Conservation (phyloP, 2,797 vertebrate species). For the Propithecus perrieri region DNA sequence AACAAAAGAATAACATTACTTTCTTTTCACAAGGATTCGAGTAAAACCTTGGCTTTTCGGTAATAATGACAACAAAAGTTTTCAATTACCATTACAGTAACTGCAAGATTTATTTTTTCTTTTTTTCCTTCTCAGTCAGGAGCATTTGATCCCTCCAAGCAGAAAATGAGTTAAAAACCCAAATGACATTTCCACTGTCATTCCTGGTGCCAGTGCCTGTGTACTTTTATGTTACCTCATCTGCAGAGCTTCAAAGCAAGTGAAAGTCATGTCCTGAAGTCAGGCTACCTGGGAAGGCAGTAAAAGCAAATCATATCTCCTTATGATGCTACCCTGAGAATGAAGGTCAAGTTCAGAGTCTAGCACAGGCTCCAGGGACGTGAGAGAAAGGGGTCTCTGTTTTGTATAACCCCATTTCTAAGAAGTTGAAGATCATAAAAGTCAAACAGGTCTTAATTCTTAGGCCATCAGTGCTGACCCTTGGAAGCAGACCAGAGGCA, state of each 20-base stretch:
- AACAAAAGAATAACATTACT: slow-evolving; percentile 30
- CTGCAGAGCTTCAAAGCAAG: background rate
- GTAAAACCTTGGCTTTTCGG: slow-evolving; percentile 36
- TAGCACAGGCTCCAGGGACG: background rate
- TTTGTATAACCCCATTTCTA: background rate
- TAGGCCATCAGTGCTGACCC: background rate
- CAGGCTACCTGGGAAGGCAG: background rate
- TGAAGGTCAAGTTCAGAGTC: background rate
- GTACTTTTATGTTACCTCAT: slow-evolving; percentile 3
- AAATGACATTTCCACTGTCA: background rate
- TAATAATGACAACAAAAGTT: background rate
- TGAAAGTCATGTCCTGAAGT: slow-evolving; percentile 12
- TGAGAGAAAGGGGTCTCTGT: background rate
- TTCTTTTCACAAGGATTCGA: slow-evolving; percentile 34
- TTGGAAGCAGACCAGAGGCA: background rate
- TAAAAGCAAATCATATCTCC: background rate
- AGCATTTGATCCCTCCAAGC: slow-evolving; percentile 11
- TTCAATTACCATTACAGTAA: slow-evolving; percentile 40
- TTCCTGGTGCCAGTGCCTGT: background rate
- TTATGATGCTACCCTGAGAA: background rate
- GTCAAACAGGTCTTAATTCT: slow-evolving; percentile 10
- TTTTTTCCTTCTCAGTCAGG: background rate
- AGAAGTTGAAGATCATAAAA: slow-evolving; percentile 16
- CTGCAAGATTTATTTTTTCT: background rate
- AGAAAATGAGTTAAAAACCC: slow-evolving; percentile 37